Evolutionary conservation across 1,140 invertebrate species (phyloP), one percentile per base, ranked within the genome.

Genomic region (Trichonephila inaurata): DNA sequence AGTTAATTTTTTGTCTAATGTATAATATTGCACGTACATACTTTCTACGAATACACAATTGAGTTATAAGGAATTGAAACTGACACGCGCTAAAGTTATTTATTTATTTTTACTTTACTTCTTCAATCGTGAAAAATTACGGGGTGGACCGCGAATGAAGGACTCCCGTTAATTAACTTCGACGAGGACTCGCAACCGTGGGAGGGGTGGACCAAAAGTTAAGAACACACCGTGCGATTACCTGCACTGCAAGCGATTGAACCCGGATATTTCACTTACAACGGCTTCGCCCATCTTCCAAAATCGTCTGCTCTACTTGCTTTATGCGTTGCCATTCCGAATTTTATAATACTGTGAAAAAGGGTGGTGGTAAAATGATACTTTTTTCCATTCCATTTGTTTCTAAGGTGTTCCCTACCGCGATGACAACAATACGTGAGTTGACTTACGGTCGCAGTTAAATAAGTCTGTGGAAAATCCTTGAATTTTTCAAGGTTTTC

Each of bases 231-330:
- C 85, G 60, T 87, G 60, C 64, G 88, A 89, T 72, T 89, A 33
- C 88, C 66, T 77, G 72, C 51, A 51, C 62, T 28, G 33, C 62
- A 61, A 69, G 64, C 88, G 66, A 89, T 58, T 89, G 88, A 89
- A 89, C 88, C 88, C 88, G 88, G 88, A 89, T 89, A 89, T 89
- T 89, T 89, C 88, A 89, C 88, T 89, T 66, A 66, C 24, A 40
- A 40, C 40, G 40, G 40, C 62, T 62, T 89, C 88, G 88, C 88
- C 88, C 88, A 66, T 89, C 88, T 66, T 61, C 83, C 51, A 10
- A 85, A 60, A 85, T 85, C 83, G 83, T 51, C 58, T 85, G 83
- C 51, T 85, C 58, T n/a, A 60, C 6, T 85, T 61, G 58, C 51
- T 85, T 85, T 28, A 81, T 16, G 72, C 40, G 83, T 85, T 85